Conservation (phyloP, 1,140 invertebrate genomes). For the Sinella curviseta region DNA sequence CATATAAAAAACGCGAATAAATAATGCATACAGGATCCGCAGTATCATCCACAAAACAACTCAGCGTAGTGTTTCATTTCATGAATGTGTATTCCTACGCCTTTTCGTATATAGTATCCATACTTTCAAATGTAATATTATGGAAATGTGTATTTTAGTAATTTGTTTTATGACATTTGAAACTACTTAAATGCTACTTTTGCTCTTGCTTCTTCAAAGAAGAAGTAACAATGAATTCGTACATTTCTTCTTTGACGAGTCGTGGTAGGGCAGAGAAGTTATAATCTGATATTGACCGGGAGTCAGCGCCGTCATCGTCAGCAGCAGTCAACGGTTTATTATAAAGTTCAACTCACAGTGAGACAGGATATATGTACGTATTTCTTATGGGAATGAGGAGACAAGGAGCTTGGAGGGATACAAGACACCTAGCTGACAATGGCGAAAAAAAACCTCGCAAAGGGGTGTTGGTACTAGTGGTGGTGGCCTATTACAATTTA, state of each 20-base stretch:
- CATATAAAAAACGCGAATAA: no score
- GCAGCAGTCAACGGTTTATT: slow-evolving; percentile 11
- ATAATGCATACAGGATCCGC: no score
- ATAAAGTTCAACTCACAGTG: background rate
- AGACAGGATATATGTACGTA: slow-evolving; percentile 19
- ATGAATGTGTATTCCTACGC: no score
- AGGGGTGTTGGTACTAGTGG: background rate
- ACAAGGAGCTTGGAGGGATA: background rate
- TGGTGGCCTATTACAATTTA: background rate
- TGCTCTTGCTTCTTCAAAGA: background rate
- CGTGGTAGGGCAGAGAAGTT: background rate
- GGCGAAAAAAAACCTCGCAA: background rate
- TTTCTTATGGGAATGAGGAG: slow-evolving; percentile 22
- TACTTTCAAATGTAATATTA: no score
- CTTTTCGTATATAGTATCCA: no score
- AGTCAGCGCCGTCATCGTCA: no score
- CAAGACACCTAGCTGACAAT: background rate
- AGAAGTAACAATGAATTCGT: no score
- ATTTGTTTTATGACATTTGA: background rate
- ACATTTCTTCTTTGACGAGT: no score
- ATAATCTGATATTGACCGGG: slow-evolving; percentile 5
- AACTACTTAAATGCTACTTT: background rate
- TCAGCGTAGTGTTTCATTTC: no score
- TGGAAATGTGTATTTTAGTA: no score
- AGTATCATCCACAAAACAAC: no score